Percentiles rank a stretch among this genome's conserved stretches.
These are phyloP conservation scores for Acipenser ruthenus DNA, from an alignment of 2,797 vertebrate genomes.

Conservation along the genomic window DNA sequence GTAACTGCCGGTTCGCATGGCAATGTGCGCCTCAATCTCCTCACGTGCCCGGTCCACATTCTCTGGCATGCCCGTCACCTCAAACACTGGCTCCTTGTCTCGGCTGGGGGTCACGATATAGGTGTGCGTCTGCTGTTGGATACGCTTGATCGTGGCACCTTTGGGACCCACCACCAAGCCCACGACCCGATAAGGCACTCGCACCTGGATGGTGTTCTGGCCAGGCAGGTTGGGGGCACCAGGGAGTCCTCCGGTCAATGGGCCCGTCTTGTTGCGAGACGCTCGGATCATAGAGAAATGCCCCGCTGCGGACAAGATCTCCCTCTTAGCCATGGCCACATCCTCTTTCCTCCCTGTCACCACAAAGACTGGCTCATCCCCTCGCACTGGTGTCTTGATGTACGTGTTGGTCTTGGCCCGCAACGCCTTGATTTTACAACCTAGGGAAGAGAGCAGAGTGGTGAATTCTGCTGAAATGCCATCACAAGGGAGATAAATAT, in stretches of 20 bases:
- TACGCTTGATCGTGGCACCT: slow-evolving; percentile 92
- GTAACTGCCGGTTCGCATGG: slow-evolving; percentile 78
- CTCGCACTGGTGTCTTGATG: slow-evolving; percentile 90
- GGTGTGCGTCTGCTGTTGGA: slow-evolving; percentile 93
- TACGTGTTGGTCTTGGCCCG: slow-evolving; percentile 95
- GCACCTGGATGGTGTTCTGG: slow-evolving; percentile 88
- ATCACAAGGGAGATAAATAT: too few relatives aligned
- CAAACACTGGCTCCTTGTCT: slow-evolving; percentile 88
- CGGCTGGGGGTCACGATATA: slow-evolving; percentile 92
- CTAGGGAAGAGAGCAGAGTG: slow-evolving; percentile 37
- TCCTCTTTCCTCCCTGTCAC: slow-evolving; percentile 92
- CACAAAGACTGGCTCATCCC: slow-evolving; percentile 90
- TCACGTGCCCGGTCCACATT: slow-evolving; percentile 84
- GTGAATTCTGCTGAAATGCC: too few relatives aligned
- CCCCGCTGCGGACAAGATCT: slow-evolving; percentile 88
- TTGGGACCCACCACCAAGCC: slow-evolving; percentile 91
- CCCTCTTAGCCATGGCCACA: slow-evolving; percentile 86
- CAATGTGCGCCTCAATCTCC: slow-evolving; percentile 89
- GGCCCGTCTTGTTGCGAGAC: slow-evolving; percentile 79
- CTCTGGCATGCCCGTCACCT: slow-evolving; percentile 90
- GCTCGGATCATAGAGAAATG: slow-evolving; percentile 94
- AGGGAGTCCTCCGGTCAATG: slow-evolving; percentile 44
- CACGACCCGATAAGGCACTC: slow-evolving; percentile 89
- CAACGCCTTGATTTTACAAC: slow-evolving; percentile 93
- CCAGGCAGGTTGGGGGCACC: slow-evolving; percentile 76